Percentiles rank a stretch among this genome's conserved stretches.
These are phyloP conservation scores for Grus americana DNA, from an alignment of 2,113 vertebrate species.

Conservation along the genomic window DNA sequence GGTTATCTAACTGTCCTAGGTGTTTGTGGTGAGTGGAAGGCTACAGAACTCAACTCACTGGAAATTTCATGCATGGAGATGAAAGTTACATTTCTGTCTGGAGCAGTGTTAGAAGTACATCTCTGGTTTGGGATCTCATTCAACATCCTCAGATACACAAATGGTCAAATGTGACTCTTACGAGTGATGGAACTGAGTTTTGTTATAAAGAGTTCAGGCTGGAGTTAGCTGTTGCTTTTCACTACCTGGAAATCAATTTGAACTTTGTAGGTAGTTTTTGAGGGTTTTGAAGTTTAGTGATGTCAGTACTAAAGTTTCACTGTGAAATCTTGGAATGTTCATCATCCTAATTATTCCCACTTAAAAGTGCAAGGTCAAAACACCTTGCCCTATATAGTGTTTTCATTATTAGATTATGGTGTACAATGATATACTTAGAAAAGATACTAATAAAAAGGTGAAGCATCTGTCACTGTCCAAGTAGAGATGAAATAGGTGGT, in stretches of 20 bases:
- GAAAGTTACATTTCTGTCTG: neutral
- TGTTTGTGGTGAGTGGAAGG: neutral
- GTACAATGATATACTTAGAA: neutral
- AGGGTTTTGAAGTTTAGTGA: neutral
- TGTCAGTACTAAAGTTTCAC: neutral
- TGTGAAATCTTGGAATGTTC: neutral
- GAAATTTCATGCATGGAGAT: neutral
- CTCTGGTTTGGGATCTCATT: neutral
- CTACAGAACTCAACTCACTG: neutral
- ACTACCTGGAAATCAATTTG: neutral
- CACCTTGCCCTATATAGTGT: neutral
- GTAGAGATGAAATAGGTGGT: neutral
- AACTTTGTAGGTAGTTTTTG: neutral
- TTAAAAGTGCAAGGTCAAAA: neutral
- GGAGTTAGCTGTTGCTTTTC: neutral
- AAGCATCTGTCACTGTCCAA: neutral
- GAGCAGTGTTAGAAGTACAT: neutral
- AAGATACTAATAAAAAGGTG: accelerated
- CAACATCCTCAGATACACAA: neutral
- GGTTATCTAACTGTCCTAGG: neutral
- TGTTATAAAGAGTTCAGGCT: neutral
- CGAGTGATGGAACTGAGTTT: neutral
- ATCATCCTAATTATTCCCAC: neutral
- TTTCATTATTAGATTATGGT: neutral
- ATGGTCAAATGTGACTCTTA: neutral